Base-by-base conservation (phyloP, 2,113 vertebrate genomes). In the Pelecanoides urinatrix region DNA sequence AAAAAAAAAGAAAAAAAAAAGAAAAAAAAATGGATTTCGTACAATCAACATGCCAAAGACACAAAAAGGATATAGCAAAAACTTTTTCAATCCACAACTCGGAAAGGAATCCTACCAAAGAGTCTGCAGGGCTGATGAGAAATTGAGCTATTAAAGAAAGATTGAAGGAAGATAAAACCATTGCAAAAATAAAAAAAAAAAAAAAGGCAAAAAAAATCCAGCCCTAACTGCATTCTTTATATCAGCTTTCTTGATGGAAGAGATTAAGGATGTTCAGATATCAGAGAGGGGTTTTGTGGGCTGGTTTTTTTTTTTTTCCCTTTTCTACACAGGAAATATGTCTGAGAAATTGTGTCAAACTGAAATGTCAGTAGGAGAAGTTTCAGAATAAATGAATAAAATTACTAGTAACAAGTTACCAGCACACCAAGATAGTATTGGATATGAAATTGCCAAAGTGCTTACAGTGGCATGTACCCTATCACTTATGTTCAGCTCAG, bases 331-430 rank as follows among this genome's bases (percentile, higher is more conserved):
- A 82, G 52, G 62, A 95, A 94, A 94, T 81, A 67, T 61, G 47
- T 86, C 91, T 84, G 56, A 91, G 55, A 44, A 91, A 92, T 84
- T 70, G 59, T 89, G 93, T 96, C 95, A 96, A 74, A 74, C 76
- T 81, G 89, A 91, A 96, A 95, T 91, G 93, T 89, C 94, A 96
- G 73, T 68, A 78, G 40, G 73, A 88, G 61, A 93, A 59, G 9
- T 77, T 96, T 85, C 81, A 87, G 90, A 97, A 97, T 96, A 96
- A 94, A 97, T 96, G 80, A 97, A 96, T 97, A 97, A 93, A 93
- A 96, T 94, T 94, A 85, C 81, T 76, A 78, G 81, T 78, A 96
- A 90, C 77, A 91, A 96, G 87, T 95, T 81, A 94, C 93, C 62
- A 79, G 66, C 53, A 78, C 70, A 78, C 70, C 62, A 88, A 65